Evolutionary conservation across 2,797 vertebrate species (phyloP).

Genomic region (Brotogeris chrysoptera): DNA sequence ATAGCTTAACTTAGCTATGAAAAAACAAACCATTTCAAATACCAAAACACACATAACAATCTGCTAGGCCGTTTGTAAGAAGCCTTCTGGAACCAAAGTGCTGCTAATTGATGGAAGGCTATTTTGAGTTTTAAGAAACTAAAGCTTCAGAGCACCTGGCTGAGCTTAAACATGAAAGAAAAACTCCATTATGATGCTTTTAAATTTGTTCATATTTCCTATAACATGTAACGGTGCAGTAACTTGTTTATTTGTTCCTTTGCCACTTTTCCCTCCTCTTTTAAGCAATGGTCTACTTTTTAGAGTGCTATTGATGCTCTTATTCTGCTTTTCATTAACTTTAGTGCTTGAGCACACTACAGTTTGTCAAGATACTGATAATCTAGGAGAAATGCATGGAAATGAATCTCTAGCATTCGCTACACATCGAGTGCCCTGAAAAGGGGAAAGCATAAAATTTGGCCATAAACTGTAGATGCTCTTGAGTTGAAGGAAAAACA

Average conservation of each 20-base stretch:
- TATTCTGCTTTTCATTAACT: not conserved
- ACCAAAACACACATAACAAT: not conserved
- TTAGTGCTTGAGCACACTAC: not conserved
- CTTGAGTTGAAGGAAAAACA: not conserved
- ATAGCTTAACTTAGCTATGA: not conserved
- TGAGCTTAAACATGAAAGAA: not conserved
- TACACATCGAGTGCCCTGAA: not conserved
- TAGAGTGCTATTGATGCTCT: not conserved
- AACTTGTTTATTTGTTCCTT: slow-evolving; percentile 11
- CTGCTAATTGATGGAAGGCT: not conserved
- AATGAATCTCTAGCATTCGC: not conserved
- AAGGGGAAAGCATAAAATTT: not conserved
- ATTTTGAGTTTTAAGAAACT: not conserved
- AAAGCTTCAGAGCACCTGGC: not conserved
- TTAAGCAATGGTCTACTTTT: not conserved
- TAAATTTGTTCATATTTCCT: not conserved
- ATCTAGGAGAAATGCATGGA: not conserved
- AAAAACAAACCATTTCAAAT: not conserved
- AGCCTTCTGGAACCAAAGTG: not conserved
- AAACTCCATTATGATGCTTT: not conserved
- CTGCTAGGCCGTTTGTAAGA: not conserved
- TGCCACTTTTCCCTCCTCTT: not conserved
- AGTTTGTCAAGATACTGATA: not conserved
- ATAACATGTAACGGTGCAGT: not conserved
- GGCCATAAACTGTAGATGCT: not conserved